Base-by-base conservation (phyloP, 2,888 invertebrate genomes). In the Ametastegia equiseti region DNA sequence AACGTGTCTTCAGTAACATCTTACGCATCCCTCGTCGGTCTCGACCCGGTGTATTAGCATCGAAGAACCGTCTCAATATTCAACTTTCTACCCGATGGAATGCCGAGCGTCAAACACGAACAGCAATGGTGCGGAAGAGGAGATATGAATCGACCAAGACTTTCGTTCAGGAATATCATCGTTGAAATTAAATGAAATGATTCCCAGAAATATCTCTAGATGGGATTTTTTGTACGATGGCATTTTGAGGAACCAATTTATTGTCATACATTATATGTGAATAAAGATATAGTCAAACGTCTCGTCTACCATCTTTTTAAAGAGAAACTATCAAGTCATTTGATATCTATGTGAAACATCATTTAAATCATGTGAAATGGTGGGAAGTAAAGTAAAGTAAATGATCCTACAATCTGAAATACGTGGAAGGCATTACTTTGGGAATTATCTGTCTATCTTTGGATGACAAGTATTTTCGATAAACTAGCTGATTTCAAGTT, bases 101-200 rank as follows among this genome's bases (percentile, higher is more conserved):
- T 45, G 54, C 75, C 11, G 19, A 9, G 36, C 54, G 50, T 75
- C 54, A 54, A 33, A 75, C 36, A 54, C 19, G 33, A 15, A 33
- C 33, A 5, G 54, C 54, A 33, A 75, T 36, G 75, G 75, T 75
- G 75, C 75, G 75, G 75, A 75, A 75, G 75, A 75, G 15, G 23
- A 75, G 75, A 75, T 50, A 54, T 36, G 75, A 75, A 50, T 54
- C 75, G 19, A 2, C 30, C 47, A 54, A 50, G 54, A 54, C 54
- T 75, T 39, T n/a, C 54, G 75, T 75, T 54, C 50, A 13, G 7
- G 11, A 19, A 54, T 75, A 54, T 1, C 36, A 47, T 27, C 27
- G 71, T 36, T 75, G 54, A 50, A 36, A 54, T 33, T 54, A 33
- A 75, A 19, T 75, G 75, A 54, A 54, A 71, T 45, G 23, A 45